Conservation (phyloP, 2,888 invertebrate species). For the Thumatha senex region DNA sequence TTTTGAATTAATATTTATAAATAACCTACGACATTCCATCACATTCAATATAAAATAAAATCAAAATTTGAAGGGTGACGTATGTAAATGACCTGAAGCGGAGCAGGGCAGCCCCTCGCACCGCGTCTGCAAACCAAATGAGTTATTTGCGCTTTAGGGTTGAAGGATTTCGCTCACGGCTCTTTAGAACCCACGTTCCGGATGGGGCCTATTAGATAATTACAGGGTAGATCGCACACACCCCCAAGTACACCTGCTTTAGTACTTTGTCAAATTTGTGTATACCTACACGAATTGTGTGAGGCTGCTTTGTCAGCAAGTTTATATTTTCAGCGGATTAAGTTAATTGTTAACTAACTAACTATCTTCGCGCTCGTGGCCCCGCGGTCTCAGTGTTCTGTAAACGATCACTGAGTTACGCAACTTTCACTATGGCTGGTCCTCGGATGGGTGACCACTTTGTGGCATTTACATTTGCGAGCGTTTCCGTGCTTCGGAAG, state of each 20-base stretch:
- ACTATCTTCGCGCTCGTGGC: no score
- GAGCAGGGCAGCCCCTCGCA: conserved; percentile 1
- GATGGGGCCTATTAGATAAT: conserved; percentile 39
- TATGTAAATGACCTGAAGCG: conserved; percentile 23
- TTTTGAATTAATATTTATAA: no score
- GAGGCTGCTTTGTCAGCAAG: background rate
- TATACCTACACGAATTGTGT: conserved; percentile 21
- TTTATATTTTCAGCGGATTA: background rate
- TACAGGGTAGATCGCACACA: conserved; percentile 37
- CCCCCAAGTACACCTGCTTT: conserved; percentile 26
- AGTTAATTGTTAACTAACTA: no score
- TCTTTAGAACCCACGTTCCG: conserved; percentile 28
- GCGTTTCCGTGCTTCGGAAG: no score
- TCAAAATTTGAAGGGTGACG: conserved; percentile 20
- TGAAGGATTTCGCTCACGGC: conserved; percentile 31
- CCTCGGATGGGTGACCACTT: no score
- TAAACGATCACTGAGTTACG: no score
- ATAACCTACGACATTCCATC: conserved; percentile 7
- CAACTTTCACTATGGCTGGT: no score
- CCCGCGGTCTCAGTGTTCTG: no score
- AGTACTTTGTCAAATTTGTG: conserved; percentile 17
- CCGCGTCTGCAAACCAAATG: conserved; percentile 37
- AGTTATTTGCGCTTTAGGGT: conserved; percentile 38
- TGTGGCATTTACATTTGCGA: no score
- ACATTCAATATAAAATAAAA: conserved; percentile 15